Evolutionary conservation across 1,140 invertebrate genomes (phyloP).

Genomic region (Octopus sinensis): DNA sequence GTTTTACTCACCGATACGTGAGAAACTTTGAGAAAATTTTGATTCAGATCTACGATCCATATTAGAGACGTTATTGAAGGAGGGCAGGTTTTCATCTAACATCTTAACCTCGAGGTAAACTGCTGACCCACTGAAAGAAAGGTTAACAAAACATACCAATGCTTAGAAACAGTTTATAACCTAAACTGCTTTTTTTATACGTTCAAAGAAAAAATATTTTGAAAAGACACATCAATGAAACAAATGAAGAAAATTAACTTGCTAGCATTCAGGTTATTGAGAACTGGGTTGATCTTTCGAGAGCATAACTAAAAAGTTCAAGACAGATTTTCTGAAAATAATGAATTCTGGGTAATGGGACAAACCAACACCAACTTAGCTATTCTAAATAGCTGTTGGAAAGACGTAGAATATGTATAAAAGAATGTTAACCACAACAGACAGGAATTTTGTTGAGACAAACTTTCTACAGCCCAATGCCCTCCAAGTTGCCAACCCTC

Average conservation of each 20-base stretch:
- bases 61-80: not conserved
- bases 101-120: not conserved
- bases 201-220: not conserved
- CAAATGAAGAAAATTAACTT: not conserved
- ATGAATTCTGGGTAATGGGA: too few relatives aligned
- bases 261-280: not conserved
- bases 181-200: not conserved
- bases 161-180: not conserved
- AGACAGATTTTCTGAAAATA: not conserved
- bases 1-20: not conserved
- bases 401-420: too few relatives aligned
- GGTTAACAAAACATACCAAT: too few relatives aligned
- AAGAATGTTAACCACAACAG: too few relatives aligned
- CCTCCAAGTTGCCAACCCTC: too few relatives aligned
- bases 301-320: not conserved
- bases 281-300: not conserved
- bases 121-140: not conserved
- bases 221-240: not conserved
- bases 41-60: not conserved
- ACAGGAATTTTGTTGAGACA: too few relatives aligned
- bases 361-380: too few relatives aligned
- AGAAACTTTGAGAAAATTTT: not conserved
- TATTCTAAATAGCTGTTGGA: too few relatives aligned
- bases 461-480: too few relatives aligned
- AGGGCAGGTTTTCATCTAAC: constrained; percentile 2